Evolutionary conservation across 2,888 invertebrate species (phyloP).

Genomic region (Campoplex nolae): DNA sequence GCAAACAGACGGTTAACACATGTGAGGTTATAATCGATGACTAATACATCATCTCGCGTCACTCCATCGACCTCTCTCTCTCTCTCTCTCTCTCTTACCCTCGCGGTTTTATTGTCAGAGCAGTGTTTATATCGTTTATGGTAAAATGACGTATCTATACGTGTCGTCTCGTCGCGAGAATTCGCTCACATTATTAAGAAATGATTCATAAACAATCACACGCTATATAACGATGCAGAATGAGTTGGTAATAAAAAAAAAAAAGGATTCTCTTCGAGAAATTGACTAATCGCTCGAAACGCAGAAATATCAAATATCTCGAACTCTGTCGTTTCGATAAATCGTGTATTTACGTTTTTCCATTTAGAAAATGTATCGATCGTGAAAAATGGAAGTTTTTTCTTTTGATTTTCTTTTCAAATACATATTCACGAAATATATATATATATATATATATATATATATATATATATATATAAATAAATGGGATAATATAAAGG

Average conservation of each 20-base stretch:
- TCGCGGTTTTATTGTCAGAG: not conserved
- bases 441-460: not conserved
- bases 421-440: not conserved
- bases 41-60: slow-evolving; percentile 23
- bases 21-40: slow-evolving; percentile 42
- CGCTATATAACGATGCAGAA: not conserved
- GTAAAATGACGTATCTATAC: not conserved
- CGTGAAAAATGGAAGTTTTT: not conserved
- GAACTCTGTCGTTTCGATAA: no score
- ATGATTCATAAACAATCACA: not conserved
- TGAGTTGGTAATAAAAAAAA: not conserved
- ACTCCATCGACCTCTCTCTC: not conserved
- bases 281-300: not conserved
- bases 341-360: no score
- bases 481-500: not conserved
- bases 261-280: not conserved
- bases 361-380: not conserved
- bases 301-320: not conserved
- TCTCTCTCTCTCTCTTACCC: not conserved
- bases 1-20: slow-evolving; percentile 28
- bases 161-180: not conserved
- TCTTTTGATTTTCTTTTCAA: not conserved
- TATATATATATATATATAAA: not conserved
- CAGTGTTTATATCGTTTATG: slow-evolving; percentile 3
- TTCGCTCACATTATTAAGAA: not conserved